Conservation (phyloP, 53 echinoderm and acorn worm species). For the Patiria pectinifera region DNA sequence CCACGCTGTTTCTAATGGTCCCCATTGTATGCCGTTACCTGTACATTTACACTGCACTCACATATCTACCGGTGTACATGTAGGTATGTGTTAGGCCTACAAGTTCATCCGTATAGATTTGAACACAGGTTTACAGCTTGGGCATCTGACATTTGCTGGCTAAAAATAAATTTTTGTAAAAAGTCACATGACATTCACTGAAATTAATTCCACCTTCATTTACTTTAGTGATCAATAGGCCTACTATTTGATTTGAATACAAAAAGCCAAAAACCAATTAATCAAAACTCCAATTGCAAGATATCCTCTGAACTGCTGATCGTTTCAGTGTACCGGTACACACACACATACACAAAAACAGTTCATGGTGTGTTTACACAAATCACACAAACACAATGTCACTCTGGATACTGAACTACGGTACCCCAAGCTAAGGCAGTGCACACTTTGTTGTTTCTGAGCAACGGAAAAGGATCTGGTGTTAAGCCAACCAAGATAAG, state of each 20-base stretch:
- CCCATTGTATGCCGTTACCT: too few relatives aligned
- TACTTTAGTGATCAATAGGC: too few relatives aligned
- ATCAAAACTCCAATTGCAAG: background rate
- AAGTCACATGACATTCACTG: background rate
- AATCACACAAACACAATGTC: background rate
- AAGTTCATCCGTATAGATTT: too few relatives aligned
- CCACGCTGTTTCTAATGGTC: too few relatives aligned
- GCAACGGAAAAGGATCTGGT: slow-evolving; percentile 39
- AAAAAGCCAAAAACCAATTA: background rate
- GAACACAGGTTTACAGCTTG: too few relatives aligned
- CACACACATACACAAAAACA: slow-evolving; percentile 11
- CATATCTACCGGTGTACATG: too few relatives aligned
- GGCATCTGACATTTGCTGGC: too few relatives aligned
- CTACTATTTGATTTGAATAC: too few relatives aligned
- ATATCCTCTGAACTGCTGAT: background rate
- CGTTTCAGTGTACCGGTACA: background rate
- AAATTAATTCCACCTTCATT: background rate
- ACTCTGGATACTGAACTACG: background rate
- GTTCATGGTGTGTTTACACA: background rate
- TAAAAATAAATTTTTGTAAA: background rate
- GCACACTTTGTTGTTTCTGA: slow-evolving; percentile 3
- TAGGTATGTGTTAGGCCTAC: too few relatives aligned
- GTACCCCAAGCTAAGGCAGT: background rate
- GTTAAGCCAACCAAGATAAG: background rate
- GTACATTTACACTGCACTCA: too few relatives aligned